These are phyloP conservation scores for Zeus faber DNA, from an alignment of 2,113 vertebrate genomes.

Conservation along the genomic window DNA sequence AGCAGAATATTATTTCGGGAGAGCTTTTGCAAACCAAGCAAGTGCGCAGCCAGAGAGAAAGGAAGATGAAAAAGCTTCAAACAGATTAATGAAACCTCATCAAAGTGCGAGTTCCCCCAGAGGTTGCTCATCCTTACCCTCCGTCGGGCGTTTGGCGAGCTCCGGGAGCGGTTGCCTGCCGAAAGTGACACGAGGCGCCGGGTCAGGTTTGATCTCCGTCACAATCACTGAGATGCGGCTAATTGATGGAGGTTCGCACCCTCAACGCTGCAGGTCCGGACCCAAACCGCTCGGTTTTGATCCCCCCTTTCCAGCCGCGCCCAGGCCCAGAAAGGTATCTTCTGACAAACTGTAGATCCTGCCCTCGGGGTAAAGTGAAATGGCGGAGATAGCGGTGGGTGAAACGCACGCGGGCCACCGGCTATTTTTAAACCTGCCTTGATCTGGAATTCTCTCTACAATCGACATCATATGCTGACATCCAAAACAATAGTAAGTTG, in stretches of 20 bases:
- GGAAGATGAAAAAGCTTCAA: slow-evolving; percentile 33
- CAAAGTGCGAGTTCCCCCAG: slow-evolving; percentile 43
- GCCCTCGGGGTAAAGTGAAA: too few species aligned
- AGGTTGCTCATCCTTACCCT: slow-evolving; percentile 37
- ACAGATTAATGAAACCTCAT: slow-evolving; percentile 56
- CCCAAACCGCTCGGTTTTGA: background rate
- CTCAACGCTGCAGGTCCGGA: too few species aligned
- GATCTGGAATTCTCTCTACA: too few species aligned
- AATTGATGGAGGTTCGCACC: slow-evolving; percentile 44
- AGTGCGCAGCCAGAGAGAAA: slow-evolving; percentile 22
- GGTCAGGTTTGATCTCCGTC: slow-evolving; percentile 48
- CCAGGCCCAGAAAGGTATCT: too few species aligned
- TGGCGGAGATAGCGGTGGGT: too few species aligned
- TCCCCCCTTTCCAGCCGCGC: too few species aligned
- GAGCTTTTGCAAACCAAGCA: slow-evolving; percentile 40
- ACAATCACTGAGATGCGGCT: slow-evolving; percentile 39
- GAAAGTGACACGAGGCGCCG: slow-evolving; percentile 44
- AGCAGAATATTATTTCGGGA: slow-evolving; percentile 22
- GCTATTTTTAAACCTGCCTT: too few species aligned
- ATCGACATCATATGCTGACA: too few species aligned
- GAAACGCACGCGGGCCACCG: too few species aligned
- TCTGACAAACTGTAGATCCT: too few species aligned
- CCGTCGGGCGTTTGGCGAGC: slow-evolving; percentile 31
- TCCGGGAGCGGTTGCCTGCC: slow-evolving; percentile 38
- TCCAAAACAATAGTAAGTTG: too few species aligned